These are phyloP conservation scores for Peromyscus melanophrys DNA, from an alignment of 2,797 vertebrate genomes.

Conservation along the genomic window DNA sequence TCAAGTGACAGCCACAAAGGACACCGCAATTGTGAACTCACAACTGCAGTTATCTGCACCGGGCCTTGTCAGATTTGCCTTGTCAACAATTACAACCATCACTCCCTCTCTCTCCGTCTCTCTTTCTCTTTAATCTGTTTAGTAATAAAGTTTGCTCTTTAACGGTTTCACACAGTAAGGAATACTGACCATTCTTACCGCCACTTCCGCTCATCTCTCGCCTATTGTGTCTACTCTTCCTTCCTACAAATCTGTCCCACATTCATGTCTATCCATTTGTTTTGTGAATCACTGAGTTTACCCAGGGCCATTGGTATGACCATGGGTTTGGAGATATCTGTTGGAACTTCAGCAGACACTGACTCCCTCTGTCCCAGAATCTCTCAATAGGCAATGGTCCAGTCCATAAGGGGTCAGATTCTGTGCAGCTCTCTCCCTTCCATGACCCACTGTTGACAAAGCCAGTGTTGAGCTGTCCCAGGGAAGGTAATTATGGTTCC, in stretches of 20 bases:
- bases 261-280: neutral
- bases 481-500: neutral
- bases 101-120: no score
- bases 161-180: neutral
- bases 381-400: no score
- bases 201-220: neutral
- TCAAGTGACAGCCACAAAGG: neutral
- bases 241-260: neutral
- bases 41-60: neutral
- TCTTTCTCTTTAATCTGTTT: neutral
- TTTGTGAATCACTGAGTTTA: neutral
- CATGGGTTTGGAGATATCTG: neutral
- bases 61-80: no score
- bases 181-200: accelerated
- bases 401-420: neutral
- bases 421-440: neutral
- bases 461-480: neutral
- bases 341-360: neutral
- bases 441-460: neutral
- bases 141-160: neutral
- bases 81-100: neutral
- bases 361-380: neutral
- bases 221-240: no score
- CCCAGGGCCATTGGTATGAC: neutral
- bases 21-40: neutral